Evolutionary conservation across 2,113 vertebrate genomes (phyloP).

Genomic region (Coregonus clupeaformis): DNA sequence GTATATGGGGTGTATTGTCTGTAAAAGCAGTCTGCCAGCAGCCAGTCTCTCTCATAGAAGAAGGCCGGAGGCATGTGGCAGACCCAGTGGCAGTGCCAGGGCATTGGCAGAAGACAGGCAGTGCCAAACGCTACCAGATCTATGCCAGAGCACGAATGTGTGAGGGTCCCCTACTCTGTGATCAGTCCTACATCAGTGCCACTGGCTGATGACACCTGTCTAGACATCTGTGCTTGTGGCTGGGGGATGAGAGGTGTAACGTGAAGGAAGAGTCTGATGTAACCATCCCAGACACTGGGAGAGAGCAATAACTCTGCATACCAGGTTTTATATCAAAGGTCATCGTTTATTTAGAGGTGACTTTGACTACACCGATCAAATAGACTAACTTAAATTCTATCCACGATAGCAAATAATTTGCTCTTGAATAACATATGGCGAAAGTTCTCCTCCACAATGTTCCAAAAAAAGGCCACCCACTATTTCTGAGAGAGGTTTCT

Average conservation of each 20-base stretch:
- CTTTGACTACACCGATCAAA: too few species aligned
- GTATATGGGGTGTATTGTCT: constrained; percentile 12
- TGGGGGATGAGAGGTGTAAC: background rate
- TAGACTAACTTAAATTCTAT: too few species aligned
- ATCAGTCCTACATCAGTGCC: background rate
- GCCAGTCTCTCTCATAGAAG: background rate
- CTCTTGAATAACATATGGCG: background rate
- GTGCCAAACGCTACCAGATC: background rate
- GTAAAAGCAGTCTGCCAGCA: background rate
- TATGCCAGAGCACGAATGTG: background rate
- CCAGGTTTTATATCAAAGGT: background rate
- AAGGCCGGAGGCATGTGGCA: constrained; percentile 15
- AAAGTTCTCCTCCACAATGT: background rate
- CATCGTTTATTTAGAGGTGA: background rate
- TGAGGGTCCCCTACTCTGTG: background rate
- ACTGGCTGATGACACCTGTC: constrained; percentile 4
- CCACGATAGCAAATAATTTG: too few species aligned
- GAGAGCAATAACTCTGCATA: background rate
- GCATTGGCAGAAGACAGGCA: background rate
- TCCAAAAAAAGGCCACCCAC: background rate
- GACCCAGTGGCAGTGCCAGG: background rate
- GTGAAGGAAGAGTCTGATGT: background rate
- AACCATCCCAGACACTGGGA: background rate
- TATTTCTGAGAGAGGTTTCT: constrained; percentile 9
- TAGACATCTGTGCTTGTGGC: background rate